Conservation (phyloP, 2,797 vertebrate species). For the Molossus alvarezi region DNA sequence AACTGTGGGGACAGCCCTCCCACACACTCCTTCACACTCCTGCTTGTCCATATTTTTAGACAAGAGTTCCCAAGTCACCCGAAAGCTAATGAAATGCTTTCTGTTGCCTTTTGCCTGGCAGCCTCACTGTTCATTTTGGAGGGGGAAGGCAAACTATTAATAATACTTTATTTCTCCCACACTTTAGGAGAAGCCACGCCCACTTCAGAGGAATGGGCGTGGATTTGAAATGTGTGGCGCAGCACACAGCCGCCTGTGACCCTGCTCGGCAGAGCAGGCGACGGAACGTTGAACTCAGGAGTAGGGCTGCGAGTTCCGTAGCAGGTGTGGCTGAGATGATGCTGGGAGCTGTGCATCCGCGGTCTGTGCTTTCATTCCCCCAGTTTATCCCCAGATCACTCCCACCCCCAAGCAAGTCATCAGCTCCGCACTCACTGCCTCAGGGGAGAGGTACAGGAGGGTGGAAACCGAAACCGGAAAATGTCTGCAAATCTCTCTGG, state of each 20-base stretch:
- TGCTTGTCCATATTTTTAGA: slow-evolving; percentile 79
- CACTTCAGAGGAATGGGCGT: background rate
- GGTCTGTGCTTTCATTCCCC: background rate
- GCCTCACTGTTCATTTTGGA: slow-evolving; percentile 72
- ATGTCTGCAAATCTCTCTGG: background rate
- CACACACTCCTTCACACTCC: slow-evolving; percentile 69
- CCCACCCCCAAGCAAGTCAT: background rate
- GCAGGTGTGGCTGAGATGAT: background rate
- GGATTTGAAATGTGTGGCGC: background rate
- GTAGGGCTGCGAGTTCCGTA: background rate
- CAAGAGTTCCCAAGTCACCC: slow-evolving; percentile 75
- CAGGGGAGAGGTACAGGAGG: background rate
- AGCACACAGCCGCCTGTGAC: background rate
- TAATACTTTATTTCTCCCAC: slow-evolving; percentile 68
- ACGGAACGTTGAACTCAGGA: background rate
- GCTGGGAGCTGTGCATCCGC: background rate
- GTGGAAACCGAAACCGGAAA: background rate
- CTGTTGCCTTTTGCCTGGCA: slow-evolving; percentile 76
- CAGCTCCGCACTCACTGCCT: background rate
- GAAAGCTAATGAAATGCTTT: slow-evolving; percentile 74
- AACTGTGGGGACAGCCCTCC: slow-evolving; percentile 85
- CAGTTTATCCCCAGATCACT: background rate
- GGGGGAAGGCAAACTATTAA: slow-evolving; percentile 71
- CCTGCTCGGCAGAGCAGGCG: background rate
- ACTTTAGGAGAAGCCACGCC: background rate